Percentiles rank a stretch among this genome's conserved stretches.
Evolutionary conservation across 2,797 vertebrate species (phyloP).

Genomic region (Coranthus polyacanthus): DNA sequence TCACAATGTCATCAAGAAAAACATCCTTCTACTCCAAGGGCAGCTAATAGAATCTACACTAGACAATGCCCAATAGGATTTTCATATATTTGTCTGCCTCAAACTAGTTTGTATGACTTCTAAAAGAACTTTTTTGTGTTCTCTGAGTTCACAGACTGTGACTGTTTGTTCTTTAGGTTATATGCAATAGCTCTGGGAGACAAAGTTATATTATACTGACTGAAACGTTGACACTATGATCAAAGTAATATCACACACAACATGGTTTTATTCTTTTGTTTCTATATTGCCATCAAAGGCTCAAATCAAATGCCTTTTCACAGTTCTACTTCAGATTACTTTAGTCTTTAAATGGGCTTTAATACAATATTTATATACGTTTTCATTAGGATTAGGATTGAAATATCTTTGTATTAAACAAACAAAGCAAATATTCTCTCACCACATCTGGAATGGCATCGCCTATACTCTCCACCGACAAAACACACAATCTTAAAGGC

Average conservation of each 20-base stretch:
- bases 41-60: constrained; percentile 13
- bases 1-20: constrained; percentile 45
- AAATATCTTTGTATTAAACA: neutral
- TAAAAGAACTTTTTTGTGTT: constrained; percentile 16
- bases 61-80: constrained; percentile 17
- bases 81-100: neutral
- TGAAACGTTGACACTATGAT: constrained; percentile 6
- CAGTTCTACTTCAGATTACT: neutral
- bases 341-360: neutral
- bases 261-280: neutral
- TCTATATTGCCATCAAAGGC: neutral
- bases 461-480: too few relatives aligned
- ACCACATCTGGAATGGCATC: too few relatives aligned
- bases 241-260: neutral
- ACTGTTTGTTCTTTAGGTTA: constrained; percentile 20
- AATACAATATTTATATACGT: neutral
- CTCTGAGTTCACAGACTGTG: constrained; percentile 20
- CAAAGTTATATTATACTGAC: neutral
- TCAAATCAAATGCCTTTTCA: neutral
- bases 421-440: constrained; percentile 13
- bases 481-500: too few relatives aligned
- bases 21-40: constrained; percentile 16
- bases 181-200: constrained; percentile 13
- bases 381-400: neutral
- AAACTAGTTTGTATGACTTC: constrained; percentile 2